Conservation (phyloP, 2,888 invertebrate genomes). For the Andrena minutula region DNA sequence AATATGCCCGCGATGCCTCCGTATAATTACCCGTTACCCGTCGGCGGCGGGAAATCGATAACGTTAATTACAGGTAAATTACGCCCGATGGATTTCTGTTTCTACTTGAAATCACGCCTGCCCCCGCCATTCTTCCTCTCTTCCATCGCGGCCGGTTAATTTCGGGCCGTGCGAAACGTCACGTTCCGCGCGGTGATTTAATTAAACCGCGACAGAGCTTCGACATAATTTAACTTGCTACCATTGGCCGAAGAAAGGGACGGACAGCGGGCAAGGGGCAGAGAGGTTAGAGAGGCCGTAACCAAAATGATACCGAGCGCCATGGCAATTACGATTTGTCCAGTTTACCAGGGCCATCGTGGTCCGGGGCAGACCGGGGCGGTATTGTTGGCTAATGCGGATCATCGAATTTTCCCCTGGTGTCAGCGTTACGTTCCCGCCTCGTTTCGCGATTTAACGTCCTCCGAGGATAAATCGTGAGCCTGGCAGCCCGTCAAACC, state of each 20-base stretch:
- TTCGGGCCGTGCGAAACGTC: conserved; percentile 46
- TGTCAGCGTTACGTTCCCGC: conserved; percentile 55
- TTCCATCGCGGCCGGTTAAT: conserved; percentile 44
- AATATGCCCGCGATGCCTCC: conserved; percentile 54
- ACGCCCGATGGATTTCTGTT: conserved; percentile 56
- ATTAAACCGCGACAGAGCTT: conserved; percentile 62
- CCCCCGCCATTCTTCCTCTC: conserved; percentile 31
- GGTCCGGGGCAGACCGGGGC: conserved; percentile 46
- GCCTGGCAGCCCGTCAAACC: conserved; percentile 53
- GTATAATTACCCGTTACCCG: conserved; percentile 52
- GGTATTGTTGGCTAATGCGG: conserved; percentile 69
- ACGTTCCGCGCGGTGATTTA: conserved; percentile 53
- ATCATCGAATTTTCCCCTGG: conserved; percentile 68
- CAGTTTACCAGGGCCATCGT: conserved; percentile 48
- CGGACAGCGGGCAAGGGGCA: not conserved
- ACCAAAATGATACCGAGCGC: conserved; percentile 26
- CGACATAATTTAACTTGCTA: conserved; percentile 59
- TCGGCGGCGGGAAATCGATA: conserved; percentile 47
- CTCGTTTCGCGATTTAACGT: conserved; percentile 39
- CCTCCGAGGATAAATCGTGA: conserved; percentile 64
- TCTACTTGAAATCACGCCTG: conserved; percentile 52
- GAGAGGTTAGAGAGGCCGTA: conserved; percentile 11
- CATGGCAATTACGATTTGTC: conserved; percentile 36
- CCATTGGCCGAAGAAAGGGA: conserved; percentile 22
- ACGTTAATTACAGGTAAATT: conserved; percentile 63